These are phyloP conservation scores for Manduca sexta DNA, from an alignment of 1,140 invertebrate genomes.

Conservation along the genomic window DNA sequence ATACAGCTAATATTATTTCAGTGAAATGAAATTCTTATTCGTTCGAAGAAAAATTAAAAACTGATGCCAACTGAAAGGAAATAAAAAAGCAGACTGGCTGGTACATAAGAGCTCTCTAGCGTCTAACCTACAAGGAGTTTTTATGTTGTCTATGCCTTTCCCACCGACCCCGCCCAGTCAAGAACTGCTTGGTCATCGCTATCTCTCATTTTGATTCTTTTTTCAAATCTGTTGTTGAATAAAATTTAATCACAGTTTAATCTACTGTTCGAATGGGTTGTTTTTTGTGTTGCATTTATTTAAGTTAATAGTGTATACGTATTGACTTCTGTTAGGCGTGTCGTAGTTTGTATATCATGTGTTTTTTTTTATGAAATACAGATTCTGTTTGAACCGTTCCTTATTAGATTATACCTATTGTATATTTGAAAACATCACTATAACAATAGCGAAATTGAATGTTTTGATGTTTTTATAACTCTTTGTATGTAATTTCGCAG, in stretches of 20 bases:
- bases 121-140: constrained; percentile 38
- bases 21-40: no score
- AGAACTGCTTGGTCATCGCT: constrained; percentile 44
- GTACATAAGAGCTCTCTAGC: constrained; percentile 11
- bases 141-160: constrained; percentile 34
- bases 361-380: no score
- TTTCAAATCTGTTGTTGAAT: constrained; percentile 43
- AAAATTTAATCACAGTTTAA: constrained; percentile 67
- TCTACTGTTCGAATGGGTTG: constrained; percentile 59
- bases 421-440: no score
- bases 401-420: no score
- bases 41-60: no score
- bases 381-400: no score
- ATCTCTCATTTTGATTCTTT: constrained; percentile 36
- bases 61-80: not conserved
- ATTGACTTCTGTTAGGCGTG: constrained; percentile 20
- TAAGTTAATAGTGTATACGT: constrained; percentile 14
- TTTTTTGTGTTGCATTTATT: constrained; percentile 40
- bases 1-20: no score
- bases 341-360: no score
- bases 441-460: no score
- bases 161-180: constrained; percentile 45
- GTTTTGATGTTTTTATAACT: no score
- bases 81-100: not conserved
- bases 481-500: no score